Evolutionary conservation across 2,797 vertebrate species (phyloP).

Genomic region (Malurus leucopterus): DNA sequence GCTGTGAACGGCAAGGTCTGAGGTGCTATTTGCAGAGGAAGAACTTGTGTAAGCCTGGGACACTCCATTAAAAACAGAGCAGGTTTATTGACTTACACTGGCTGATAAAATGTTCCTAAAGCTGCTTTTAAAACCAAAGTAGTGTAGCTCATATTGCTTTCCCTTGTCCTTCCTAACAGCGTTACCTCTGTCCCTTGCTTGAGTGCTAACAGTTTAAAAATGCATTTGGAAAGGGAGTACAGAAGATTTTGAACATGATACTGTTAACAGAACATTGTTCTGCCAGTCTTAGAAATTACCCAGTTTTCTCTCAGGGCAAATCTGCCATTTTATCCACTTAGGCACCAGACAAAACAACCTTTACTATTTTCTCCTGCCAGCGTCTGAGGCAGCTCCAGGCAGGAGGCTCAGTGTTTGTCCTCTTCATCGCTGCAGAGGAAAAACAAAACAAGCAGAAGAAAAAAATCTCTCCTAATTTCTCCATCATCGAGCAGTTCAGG

Average conservation of each 20-base stretch:
- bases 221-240: background rate
- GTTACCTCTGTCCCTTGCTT: background rate
- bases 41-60: background rate
- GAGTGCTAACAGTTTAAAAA: conserved; percentile 11
- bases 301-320: conserved; percentile 7
- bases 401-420: background rate
- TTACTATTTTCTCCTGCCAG: background rate
- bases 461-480: background rate
- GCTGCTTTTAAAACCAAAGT: background rate
- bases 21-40: background rate
- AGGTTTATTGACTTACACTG: background rate
- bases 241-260: background rate
- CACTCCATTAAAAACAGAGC: background rate
- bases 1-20: background rate
- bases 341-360: background rate
- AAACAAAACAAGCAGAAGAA: background rate
- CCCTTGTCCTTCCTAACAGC: background rate
- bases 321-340: conserved; percentile 18
- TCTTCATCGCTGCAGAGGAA: background rate
- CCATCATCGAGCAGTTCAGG: background rate
- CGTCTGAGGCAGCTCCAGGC: background rate
- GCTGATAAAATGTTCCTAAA: background rate
- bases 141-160: background rate
- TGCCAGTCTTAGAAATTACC: conserved; percentile 7
- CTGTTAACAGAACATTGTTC: conserved; percentile 1